phyloP scores from a whole-genome alignment of 2,888 invertebrate species.

The Acanthoscelides obtectus region DNA sequence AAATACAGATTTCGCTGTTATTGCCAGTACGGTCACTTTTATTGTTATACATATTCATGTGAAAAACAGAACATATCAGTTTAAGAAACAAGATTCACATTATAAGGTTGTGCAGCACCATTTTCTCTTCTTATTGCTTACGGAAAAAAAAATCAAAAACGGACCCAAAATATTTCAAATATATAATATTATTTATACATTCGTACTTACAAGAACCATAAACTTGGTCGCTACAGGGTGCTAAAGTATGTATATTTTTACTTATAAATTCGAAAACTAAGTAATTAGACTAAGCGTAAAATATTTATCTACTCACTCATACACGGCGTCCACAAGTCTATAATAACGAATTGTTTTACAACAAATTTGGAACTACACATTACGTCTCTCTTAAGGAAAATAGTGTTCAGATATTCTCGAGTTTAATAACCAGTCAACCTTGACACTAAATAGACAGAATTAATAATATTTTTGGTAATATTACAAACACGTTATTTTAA shows the following conservation, averaged over 20 bases:
- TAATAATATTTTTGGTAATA: too few relatives aligned
- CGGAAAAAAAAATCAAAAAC: neutral
- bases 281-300: neutral
- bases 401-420: too few relatives aligned
- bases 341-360: too few relatives aligned
- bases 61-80: neutral
- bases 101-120: neutral
- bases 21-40: neutral
- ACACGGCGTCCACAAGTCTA: neutral
- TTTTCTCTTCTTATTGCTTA: neutral
- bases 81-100: neutral
- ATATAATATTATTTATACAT: neutral
- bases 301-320: neutral
- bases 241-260: neutral
- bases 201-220: neutral
- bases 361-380: too few relatives aligned
- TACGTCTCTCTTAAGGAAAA: too few relatives aligned
- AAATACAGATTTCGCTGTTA: neutral
- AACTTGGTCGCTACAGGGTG: neutral
- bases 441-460: too few relatives aligned
- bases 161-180: neutral
- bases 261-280: too few relatives aligned
- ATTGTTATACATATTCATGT: neutral
- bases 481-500: too few relatives aligned
- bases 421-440: too few relatives aligned